A percentile compares a stretch with the other conserved stretches of the same genome.
phyloP scores from a whole-genome alignment of 2,113 vertebrate species.

The Elaphurus davidianus region DNA sequence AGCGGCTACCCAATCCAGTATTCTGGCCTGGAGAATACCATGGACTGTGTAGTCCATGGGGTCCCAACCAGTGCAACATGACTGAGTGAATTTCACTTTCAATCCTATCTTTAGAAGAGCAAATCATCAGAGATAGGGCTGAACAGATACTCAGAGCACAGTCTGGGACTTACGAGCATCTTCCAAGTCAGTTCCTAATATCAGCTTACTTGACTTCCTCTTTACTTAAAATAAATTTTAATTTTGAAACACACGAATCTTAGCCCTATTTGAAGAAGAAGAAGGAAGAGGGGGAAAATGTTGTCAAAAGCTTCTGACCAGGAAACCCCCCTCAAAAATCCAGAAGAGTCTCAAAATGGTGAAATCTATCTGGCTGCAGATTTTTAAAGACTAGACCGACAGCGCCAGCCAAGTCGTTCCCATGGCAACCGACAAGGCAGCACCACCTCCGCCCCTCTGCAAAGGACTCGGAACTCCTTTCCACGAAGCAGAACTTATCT shows the following conservation, averaged over 20 bases:
- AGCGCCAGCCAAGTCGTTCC: accelerated
- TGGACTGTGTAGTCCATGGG: neutral
- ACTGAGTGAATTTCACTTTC: neutral
- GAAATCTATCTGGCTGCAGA: neutral
- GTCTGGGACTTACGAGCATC: neutral
- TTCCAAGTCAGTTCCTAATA: neutral
- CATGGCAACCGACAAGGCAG: neutral
- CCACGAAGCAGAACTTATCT: neutral
- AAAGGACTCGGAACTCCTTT: neutral
- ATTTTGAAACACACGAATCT: neutral
- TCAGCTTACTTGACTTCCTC: neutral
- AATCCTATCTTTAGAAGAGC: neutral
- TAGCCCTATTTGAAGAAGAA: neutral
- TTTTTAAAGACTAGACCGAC: neutral
- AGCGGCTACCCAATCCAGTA: neutral
- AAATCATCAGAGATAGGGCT: neutral
- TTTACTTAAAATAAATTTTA: neutral
- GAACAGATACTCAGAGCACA: neutral
- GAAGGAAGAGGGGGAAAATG: neutral
- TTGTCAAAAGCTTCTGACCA: neutral
- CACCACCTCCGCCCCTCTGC: accelerated
- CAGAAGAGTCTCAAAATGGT: neutral
- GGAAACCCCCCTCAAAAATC: neutral
- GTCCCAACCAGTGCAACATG: neutral
- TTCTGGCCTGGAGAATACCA: neutral